Evolutionary conservation across 2,797 vertebrate species (phyloP), one percentile per base, ranked within the genome.

Genomic region (Sebastes elongatus): DNA sequence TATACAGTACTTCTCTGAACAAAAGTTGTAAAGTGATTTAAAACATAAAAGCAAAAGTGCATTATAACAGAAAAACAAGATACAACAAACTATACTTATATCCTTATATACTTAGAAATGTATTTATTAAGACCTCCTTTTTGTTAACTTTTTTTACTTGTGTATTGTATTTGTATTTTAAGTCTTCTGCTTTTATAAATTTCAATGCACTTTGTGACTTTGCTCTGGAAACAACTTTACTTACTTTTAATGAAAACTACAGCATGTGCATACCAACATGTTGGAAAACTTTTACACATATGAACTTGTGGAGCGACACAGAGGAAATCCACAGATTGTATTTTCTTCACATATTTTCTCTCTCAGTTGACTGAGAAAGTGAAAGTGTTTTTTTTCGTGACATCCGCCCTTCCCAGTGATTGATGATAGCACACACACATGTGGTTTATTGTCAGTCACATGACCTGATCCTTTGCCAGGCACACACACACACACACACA

Each of bases 351-450:
- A 10, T 10, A 7, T 10, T 25, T 4, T 32, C 8, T 18, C 3
- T 62, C 49, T 35, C 6, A 32, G 52, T 35, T 46, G 64, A 57
- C 9, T 28, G 18, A 78, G 75, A 92, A 90, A 92, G 83, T 80
- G 86, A 92, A 89, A 90, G 78, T 0, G 0, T 73, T 78, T 4
- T 1, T 49, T 49, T 5, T 73, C 16, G 1, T 63, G 4, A 22
- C 23, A 62, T 35, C 66, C 2, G 2, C 22, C 57, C 8, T 53
- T 55, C 55, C 25, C 7, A 23, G 14, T 30, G 32, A 60, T 55
- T 46, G 7, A 35, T 57, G 56, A 67, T 4, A 25, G 38, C 3
- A 25, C 4, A 28, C 4, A 49, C 1, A 22, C 6, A 49, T 23
- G 23, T 13, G n/a, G 10, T 69, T 85, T 77, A 68, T 35, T 25